phyloP scores from a whole-genome alignment of 2,113 vertebrate genomes.

The Urocolius indicus region DNA sequence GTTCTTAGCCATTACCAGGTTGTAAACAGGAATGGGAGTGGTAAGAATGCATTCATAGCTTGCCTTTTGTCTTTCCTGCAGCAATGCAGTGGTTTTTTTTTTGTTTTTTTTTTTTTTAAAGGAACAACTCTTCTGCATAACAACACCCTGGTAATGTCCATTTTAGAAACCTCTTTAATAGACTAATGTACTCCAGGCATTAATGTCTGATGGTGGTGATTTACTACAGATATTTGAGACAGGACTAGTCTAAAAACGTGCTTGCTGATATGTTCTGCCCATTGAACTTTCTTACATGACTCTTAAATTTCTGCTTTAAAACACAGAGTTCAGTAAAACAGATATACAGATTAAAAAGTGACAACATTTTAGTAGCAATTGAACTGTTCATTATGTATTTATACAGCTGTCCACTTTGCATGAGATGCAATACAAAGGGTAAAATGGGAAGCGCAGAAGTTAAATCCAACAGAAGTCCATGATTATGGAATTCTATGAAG shows the following conservation, averaged over 20 bases:
- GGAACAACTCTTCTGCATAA: not conserved
- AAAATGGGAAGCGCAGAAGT: not conserved
- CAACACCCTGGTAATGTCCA: not conserved
- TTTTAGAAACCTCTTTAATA: not conserved
- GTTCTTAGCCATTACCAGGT: not conserved
- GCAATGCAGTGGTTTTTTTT: not conserved
- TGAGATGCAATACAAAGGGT: not conserved
- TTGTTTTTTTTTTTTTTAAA: not conserved
- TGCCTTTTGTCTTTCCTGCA: not conserved
- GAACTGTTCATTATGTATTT: not conserved
- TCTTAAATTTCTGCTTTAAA: not conserved
- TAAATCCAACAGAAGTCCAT: not conserved
- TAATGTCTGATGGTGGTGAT: not conserved
- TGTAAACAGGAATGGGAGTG: not conserved
- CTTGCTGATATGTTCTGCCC: not conserved
- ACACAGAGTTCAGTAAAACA: not conserved
- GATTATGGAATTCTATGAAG: not conserved
- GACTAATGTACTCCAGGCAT: not conserved
- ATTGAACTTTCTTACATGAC: not conserved
- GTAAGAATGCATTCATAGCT: not conserved
- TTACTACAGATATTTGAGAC: not conserved
- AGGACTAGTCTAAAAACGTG: not conserved
- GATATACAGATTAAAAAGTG: not conserved
- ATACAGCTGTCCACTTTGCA: not conserved
- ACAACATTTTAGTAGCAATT: not conserved